Percentiles rank a stretch among this genome's conserved stretches.
Evolutionary conservation across 2,888 invertebrate genomes (phyloP).

Genomic region (Leucophenga maculata): DNA sequence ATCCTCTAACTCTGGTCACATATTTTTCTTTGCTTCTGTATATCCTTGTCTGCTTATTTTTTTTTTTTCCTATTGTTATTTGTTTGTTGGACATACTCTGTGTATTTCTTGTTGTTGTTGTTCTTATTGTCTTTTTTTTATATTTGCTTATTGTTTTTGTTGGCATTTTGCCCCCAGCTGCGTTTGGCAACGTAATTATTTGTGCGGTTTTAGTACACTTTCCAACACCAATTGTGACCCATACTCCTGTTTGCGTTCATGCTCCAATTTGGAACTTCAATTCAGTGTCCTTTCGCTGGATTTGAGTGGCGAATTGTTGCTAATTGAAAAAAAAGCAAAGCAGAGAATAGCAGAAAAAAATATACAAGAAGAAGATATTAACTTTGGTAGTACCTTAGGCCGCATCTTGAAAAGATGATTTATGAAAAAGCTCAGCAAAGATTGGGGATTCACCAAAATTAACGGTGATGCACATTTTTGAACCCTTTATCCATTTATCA

Average conservation of each 20-base stretch:
- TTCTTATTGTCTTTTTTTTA: constrained; percentile 27
- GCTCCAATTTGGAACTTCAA: too few relatives aligned
- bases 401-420: too few relatives aligned
- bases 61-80: neutral
- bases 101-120: constrained; percentile 17
- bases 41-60: neutral
- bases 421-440: too few relatives aligned
- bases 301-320: constrained; percentile 44
- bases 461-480: too few relatives aligned
- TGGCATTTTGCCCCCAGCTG: constrained; percentile 28
- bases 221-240: neutral
- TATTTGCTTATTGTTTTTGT: constrained; percentile 11
- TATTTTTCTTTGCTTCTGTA: constrained; percentile 25
- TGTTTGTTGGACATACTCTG: constrained; percentile 18
- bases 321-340: constrained; percentile 55
- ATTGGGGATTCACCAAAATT: too few relatives aligned
- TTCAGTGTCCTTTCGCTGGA: constrained; percentile 26
- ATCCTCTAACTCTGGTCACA: constrained; percentile 35
- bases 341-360: too few relatives aligned
- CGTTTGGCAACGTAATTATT: constrained; percentile 44
- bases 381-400: too few relatives aligned
- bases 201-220: constrained; percentile 34
- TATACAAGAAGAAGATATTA: too few relatives aligned
- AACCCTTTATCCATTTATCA: too few relatives aligned
- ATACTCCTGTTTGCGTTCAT: constrained; percentile 21